Conservation (phyloP, 2,797 vertebrate genomes). For the Sebastes hubbsi region DNA sequence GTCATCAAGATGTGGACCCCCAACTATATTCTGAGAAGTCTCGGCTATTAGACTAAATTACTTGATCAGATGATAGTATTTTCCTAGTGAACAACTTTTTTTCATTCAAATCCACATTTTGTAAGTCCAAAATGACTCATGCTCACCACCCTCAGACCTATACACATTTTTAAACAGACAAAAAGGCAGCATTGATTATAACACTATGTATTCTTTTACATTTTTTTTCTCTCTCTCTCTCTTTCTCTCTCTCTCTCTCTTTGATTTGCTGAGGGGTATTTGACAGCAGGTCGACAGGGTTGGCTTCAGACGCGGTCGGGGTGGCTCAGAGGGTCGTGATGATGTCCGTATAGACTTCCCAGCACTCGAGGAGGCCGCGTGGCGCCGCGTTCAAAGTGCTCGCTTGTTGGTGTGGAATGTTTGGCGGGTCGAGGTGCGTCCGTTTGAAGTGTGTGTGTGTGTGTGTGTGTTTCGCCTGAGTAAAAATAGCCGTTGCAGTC, state of each 20-base stretch:
- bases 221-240: not conserved
- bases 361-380: constrained; percentile 58
- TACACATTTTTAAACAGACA: not conserved
- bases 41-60: not conserved
- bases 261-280: constrained; percentile 56
- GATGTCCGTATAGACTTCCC: constrained; percentile 74
- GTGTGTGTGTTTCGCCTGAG: constrained; percentile 18
- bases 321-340: constrained; percentile 39
- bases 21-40: not conserved
- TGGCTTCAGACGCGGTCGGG: constrained; percentile 57
- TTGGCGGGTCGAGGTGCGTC: constrained; percentile 44
- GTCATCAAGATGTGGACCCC: not conserved
- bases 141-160: not conserved
- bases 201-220: not conserved
- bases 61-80: not conserved
- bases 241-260: constrained; percentile 1
- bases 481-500: constrained; percentile 68
- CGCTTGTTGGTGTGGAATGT: constrained; percentile 73
- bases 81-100: not conserved
- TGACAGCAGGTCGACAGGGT: constrained; percentile 62
- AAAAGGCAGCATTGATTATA: not conserved
- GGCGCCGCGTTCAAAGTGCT: constrained; percentile 71
- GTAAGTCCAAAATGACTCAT: not conserved
- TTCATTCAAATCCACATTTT: not conserved
- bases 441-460: constrained; percentile 64